These are phyloP conservation scores for Phorcus lineatus DNA, from an alignment of 2,888 invertebrate species.

Conservation along the genomic window DNA sequence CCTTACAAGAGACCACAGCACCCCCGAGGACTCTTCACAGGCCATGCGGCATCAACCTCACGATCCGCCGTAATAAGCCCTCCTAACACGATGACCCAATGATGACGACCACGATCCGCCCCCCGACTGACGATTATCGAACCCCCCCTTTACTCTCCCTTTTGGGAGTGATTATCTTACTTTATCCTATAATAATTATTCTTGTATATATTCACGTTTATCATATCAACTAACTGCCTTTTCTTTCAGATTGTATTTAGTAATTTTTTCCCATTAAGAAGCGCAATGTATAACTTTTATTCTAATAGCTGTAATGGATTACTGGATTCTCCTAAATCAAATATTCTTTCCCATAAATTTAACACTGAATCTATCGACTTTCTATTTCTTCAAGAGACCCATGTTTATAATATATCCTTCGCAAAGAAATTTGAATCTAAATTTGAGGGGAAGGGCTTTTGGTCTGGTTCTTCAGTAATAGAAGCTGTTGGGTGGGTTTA, in stretches of 20 bases:
- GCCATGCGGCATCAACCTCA: too few species aligned
- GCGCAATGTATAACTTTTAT: neutral
- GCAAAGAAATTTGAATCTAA: neutral
- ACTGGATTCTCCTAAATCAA: neutral
- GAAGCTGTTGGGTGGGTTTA: neutral
- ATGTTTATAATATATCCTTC: neutral
- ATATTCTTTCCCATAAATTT: slow-evolving; percentile 37
- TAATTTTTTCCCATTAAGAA: neutral
- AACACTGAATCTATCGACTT: slow-evolving; percentile 35
- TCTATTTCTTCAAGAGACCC: slow-evolving; percentile 23
- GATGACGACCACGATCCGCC: neutral
- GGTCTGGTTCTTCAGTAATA: neutral
- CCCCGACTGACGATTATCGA: neutral
- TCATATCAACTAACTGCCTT: too few species aligned
- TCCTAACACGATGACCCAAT: too few species aligned
- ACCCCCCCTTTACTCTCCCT: neutral
- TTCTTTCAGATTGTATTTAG: too few species aligned
- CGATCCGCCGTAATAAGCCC: too few species aligned
- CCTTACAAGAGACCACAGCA: too few species aligned
- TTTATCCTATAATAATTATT: neutral
- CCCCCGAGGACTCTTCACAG: too few species aligned
- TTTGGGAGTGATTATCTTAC: neutral
- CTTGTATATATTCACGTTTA: neutral
- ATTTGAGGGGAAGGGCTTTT: neutral
- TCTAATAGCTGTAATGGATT: slow-evolving; percentile 5